Conservation (phyloP, 1,140 invertebrate species). For the Leptinotarsa defecta region DNA sequence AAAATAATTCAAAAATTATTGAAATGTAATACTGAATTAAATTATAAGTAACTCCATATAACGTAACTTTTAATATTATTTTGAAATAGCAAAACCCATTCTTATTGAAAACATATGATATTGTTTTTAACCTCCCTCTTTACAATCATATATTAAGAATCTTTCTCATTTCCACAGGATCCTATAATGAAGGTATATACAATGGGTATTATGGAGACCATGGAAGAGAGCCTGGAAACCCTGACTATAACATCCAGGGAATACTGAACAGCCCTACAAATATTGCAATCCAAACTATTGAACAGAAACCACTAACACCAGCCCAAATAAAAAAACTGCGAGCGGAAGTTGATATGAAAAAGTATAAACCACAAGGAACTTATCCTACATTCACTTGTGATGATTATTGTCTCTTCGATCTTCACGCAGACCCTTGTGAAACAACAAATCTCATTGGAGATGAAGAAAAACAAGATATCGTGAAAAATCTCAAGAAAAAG, state of each 20-base stretch:
- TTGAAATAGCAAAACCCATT: no score
- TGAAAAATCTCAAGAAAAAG: constrained; percentile 43
- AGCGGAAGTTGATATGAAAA: constrained; percentile 31
- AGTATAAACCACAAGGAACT: constrained; percentile 8
- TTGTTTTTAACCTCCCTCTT: neutral
- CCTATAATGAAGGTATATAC: constrained; percentile 64
- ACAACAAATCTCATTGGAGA: constrained; percentile 70
- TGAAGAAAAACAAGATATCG: constrained; percentile 51
- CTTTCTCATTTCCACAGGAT: constrained; percentile 61
- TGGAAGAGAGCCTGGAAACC: constrained; percentile 59
- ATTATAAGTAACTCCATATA: no score
- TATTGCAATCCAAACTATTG: constrained; percentile 58
- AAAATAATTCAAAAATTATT: no score
- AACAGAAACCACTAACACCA: constrained; percentile 52
- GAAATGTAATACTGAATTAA: no score
- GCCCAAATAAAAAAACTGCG: constrained; percentile 18
- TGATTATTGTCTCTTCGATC: constrained; percentile 74
- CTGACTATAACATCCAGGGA: constrained; percentile 59
- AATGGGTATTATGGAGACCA: constrained; percentile 80
- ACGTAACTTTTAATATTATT: no score
- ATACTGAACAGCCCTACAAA: constrained; percentile 60
- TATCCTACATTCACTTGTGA: constrained; percentile 17
- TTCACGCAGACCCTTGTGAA: constrained; percentile 84
- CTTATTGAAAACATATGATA: no score
- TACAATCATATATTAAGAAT: neutral